Evolutionary conservation across 1,140 invertebrate species (phyloP).

Genomic region (Drepana arcuata): DNA sequence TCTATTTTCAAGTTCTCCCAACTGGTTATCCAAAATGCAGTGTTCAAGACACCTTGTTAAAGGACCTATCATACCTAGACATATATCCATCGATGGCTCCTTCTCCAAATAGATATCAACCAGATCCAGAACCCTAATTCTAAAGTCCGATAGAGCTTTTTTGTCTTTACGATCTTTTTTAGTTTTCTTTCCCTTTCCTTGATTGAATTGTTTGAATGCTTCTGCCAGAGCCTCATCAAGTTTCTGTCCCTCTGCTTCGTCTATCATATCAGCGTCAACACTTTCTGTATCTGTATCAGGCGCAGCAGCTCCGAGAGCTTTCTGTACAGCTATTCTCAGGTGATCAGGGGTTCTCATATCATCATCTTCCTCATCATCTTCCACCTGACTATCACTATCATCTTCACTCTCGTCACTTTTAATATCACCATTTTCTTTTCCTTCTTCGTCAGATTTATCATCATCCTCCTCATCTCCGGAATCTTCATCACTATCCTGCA

Average conservation of each 20-base stretch:
- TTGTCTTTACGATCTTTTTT: conserved; percentile 79
- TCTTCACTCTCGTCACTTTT: conserved; percentile 32
- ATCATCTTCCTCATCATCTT: conserved; percentile 69
- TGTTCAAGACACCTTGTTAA: conserved; percentile 78
- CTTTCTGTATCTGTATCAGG: conserved; percentile 77
- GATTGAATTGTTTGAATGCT: conserved; percentile 78
- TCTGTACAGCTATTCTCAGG: conserved; percentile 75
- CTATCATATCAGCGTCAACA: conserved; percentile 82
- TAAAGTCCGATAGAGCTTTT: conserved; percentile 78
- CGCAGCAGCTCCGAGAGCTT: conserved; percentile 74
- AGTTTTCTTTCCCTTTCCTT: conserved; percentile 72
- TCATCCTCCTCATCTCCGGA: conserved; percentile 27
- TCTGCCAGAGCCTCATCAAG: conserved; percentile 79
- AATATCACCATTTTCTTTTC: conserved; percentile 41
- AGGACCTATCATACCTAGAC: conserved; percentile 78
- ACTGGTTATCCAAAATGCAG: conserved; percentile 78
- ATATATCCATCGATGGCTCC: conserved; percentile 76
- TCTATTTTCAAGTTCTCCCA: conserved; percentile 77
- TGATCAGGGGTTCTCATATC: conserved; percentile 78
- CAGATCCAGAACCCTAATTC: conserved; percentile 79
- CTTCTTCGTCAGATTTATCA: conserved; percentile 26
- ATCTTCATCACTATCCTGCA: conserved; percentile 45
- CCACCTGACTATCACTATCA: conserved; percentile 42
- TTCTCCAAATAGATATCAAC: conserved; percentile 80
- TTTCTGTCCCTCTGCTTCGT: conserved; percentile 81